A percentile compares a stretch with the other conserved stretches of the same genome.
These are phyloP conservation scores for Grapholita molesta DNA, from an alignment of 1,140 invertebrate genomes.

Conservation along the genomic window DNA sequence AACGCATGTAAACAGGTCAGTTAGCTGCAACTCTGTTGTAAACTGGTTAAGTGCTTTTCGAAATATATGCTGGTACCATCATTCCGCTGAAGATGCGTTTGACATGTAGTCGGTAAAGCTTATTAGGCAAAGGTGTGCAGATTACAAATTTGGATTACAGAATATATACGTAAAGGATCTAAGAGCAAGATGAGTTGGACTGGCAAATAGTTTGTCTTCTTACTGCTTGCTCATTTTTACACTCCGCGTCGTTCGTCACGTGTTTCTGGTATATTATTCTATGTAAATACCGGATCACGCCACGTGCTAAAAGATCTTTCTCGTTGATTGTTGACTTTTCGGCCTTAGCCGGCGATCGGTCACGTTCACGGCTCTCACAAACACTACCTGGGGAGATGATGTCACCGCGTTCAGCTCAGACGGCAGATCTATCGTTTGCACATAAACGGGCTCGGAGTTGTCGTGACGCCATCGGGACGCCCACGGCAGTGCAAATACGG, in stretches of 20 bases:
- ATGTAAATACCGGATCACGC: not conserved
- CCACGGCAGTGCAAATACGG: constrained; percentile 39
- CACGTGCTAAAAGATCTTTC: constrained; percentile 2
- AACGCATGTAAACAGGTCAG: not conserved
- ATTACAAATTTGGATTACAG: not conserved
- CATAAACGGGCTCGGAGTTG: constrained; percentile 34
- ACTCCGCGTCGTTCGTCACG: not conserved
- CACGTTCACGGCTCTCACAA: constrained; percentile 30
- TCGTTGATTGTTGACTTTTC: constrained; percentile 9
- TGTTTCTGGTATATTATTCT: not conserved
- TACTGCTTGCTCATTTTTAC: not conserved
- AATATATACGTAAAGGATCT: not conserved
- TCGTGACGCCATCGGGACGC: constrained; percentile 38
- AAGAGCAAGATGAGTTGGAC: too few species aligned
- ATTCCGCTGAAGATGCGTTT: not conserved
- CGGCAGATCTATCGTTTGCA: constrained; percentile 45
- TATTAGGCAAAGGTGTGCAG: too few species aligned
- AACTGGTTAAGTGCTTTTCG: not conserved
- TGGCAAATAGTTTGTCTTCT: not conserved
- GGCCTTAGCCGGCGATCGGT: not conserved
- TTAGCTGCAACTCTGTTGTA: not conserved
- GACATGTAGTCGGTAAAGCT: too few species aligned
- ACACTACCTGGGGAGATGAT: constrained; percentile 53
- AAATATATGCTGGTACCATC: not conserved
- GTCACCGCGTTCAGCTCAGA: constrained; percentile 48